phyloP scores from a whole-genome alignment of 2,113 vertebrate species.

The Dromaius novaehollandiae region DNA sequence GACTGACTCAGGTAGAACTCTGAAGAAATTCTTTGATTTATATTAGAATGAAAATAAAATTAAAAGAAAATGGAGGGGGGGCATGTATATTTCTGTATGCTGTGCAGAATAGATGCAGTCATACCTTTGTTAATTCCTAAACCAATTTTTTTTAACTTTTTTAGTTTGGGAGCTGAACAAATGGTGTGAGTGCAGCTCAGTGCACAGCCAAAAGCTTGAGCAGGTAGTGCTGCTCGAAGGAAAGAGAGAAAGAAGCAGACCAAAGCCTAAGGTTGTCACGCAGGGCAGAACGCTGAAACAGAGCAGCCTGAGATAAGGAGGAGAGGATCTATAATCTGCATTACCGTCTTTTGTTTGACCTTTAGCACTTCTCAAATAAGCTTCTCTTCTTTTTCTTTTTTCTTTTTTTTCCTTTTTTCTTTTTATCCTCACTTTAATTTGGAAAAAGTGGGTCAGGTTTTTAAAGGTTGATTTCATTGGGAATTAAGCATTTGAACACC shows the following conservation, averaged over 20 bases:
- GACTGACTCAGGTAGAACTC: not conserved
- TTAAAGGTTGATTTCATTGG: not conserved
- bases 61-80: not conserved
- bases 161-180: not conserved
- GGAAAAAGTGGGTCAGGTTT: not conserved
- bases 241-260: not conserved
- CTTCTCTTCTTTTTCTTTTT: not conserved
- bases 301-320: not conserved
- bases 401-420: too few species aligned
- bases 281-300: not conserved
- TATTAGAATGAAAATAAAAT: not conserved
- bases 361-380: not conserved
- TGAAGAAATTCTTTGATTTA: not conserved
- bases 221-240: not conserved
- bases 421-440: not conserved
- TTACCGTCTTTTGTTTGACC: not conserved
- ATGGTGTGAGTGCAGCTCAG: accelerated
- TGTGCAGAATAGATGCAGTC: not conserved
- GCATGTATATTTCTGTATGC: not conserved
- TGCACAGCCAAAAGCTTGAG: not conserved
- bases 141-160: not conserved
- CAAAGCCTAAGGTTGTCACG: not conserved
- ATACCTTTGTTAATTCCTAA: not conserved
- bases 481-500: slow-evolving; percentile 7
- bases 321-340: not conserved